Base-by-base conservation (phyloP, 2,113 vertebrate genomes). In the Gallinago media region DNA sequence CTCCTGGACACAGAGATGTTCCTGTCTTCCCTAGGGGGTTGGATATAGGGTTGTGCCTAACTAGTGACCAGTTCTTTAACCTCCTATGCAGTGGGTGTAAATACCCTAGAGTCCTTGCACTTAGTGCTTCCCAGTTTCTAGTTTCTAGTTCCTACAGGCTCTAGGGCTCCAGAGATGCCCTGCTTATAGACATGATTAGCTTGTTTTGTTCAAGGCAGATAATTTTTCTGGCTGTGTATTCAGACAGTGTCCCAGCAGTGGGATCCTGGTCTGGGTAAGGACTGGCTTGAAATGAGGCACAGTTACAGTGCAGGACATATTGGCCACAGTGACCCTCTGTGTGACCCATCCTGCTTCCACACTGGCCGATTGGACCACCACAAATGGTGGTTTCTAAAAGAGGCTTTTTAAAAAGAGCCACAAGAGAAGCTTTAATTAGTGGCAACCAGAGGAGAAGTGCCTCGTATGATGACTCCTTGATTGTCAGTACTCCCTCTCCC, bases 261-360 rank as follows among this genome's bases (percentile, higher is more conserved):
- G 23, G 36, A 55, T 46, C 29, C 38, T 81, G 21, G 5, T 63
- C 32, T 59, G 79, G 29, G 36, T 59, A 13, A 88, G 61, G 65
- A 47, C 11, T 74, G 44, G 38, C 32, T 34, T 29, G 42, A 42
- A 59, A 67, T 38, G 26, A 79, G 13, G 3, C 3, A 8, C 49
- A 47, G 49, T 22, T 61, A 22, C 44, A 65, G 42, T 0, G 2
- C 56, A 68, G 66, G 58, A 27, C 21, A 20, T 6, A 20, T 6
- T 0, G 0, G 38, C 38, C 29, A 14, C 0, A 0, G 52, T 55
- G 70, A 29, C 59, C 15, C 5, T 72, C 58, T 56, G 67, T 50
- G 38, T 44, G n/a, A 22, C 50, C 55, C 55, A 14, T 12, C 27
- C 71, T 76, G 56, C 46, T 58, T 70, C 71, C 36, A 5, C 4